Conservation (phyloP, 2,113 vertebrate genomes). For the Amazona vittata region DNA sequence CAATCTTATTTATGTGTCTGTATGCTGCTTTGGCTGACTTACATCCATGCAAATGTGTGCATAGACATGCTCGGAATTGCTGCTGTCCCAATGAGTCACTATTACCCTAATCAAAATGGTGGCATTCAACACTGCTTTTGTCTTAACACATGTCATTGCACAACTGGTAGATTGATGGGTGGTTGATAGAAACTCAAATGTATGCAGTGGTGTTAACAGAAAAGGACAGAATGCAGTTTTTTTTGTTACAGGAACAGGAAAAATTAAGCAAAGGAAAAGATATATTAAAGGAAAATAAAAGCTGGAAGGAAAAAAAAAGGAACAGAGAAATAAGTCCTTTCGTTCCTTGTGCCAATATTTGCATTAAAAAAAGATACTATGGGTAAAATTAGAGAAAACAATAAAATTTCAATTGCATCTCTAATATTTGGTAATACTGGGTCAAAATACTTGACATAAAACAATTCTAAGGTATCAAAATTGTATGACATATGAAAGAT, state of each 20-base stretch:
- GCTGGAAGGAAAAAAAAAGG: neutral
- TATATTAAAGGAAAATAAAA: neutral
- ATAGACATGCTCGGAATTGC: neutral
- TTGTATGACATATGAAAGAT: neutral
- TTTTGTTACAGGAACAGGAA: neutral
- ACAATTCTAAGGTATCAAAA: neutral
- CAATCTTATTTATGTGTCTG: neutral
- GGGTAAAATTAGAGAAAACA: neutral
- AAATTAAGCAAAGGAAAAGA: neutral
- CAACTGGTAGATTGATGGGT: neutral
- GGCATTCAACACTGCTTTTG: slow-evolving; percentile 17
- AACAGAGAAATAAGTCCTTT: neutral
- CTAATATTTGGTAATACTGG: neutral
- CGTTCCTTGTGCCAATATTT: neutral
- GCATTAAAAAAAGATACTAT: neutral
- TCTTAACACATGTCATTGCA: slow-evolving; percentile 12
- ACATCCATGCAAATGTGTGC: neutral
- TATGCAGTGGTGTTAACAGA: slow-evolving; percentile 13
- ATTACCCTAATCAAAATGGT: neutral
- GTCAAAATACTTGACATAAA: neutral
- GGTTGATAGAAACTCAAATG: neutral
- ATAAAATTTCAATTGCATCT: neutral
- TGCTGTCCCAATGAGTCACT: slow-evolving; percentile 41
- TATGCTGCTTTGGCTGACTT: slow-evolving; percentile 1
- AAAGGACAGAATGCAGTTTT: neutral